phyloP scores from a whole-genome alignment of 2,888 invertebrate genomes.

The Aphodius granarius region DNA sequence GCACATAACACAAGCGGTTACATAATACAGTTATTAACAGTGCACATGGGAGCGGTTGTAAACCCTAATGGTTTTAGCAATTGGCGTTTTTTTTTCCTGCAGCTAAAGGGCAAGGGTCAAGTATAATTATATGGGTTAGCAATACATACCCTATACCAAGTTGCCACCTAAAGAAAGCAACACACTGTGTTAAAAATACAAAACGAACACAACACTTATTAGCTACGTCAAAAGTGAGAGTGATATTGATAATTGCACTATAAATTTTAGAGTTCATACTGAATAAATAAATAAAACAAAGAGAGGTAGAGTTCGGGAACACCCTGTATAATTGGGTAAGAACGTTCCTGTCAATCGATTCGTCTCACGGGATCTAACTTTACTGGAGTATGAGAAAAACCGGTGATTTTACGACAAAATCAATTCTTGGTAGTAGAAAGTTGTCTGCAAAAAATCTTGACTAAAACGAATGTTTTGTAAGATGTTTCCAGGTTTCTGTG shows the following conservation, averaged over 20 bases:
- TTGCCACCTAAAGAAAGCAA: constrained; percentile 71
- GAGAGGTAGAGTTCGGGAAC: not conserved
- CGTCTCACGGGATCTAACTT: not conserved
- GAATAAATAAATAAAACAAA: not conserved
- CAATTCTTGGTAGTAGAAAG: not conserved
- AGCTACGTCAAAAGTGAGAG: constrained; percentile 13
- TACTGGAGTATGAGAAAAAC: not conserved
- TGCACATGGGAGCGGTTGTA: not conserved
- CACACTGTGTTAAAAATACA: constrained; percentile 28
- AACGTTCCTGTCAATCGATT: not conserved
- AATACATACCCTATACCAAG: constrained; percentile 88
- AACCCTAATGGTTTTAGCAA: not conserved
- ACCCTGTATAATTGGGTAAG: not conserved
- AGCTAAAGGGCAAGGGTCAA: not conserved
- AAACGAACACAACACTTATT: constrained; percentile 18
- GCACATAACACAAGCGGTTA: not conserved
- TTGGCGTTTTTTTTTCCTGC: not conserved
- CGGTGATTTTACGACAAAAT: not conserved
- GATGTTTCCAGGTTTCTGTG: not conserved
- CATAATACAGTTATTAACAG: not conserved
- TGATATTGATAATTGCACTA: not conserved
- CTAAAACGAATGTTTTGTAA: not conserved
- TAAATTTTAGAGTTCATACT: not conserved
- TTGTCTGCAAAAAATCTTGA: not conserved
- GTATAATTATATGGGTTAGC: constrained; percentile 1